These are phyloP conservation scores for Ptychoptera contaminata DNA, from an alignment of 2,888 invertebrate species.

Conservation along the genomic window DNA sequence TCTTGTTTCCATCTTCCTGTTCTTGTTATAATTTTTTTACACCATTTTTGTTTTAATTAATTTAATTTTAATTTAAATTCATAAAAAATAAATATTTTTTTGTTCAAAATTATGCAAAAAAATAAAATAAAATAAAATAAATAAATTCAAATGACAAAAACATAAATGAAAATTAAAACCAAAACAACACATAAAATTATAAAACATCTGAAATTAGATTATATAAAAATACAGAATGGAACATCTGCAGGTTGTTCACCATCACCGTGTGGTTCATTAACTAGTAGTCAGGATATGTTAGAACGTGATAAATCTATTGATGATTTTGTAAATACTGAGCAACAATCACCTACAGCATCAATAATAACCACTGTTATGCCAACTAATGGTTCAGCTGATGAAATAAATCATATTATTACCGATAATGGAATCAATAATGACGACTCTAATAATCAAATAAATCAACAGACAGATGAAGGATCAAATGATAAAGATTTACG, in stretches of 20 bases:
- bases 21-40: no score
- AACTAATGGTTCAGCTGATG: conserved; percentile 19
- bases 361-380: not conserved
- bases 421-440: conserved; percentile 31
- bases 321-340: conserved; percentile 1
- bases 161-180: no score
- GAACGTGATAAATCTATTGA: conserved; percentile 12
- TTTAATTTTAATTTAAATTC: no score
- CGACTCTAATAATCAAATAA: conserved; percentile 13
- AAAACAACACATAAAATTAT: no score
- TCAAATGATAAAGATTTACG: conserved; percentile 19
- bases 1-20: no score
- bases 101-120: no score
- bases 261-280: conserved; percentile 61
- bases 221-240: no score
- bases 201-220: no score
- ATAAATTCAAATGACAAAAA: no score
- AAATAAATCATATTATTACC: conserved; percentile 25
- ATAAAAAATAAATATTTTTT: no score
- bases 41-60: no score
- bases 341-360: not conserved
- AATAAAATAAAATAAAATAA: no score
- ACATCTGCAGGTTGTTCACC: conserved; percentile 54
- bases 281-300: conserved; percentile 46
- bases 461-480: conserved; percentile 17